phyloP scores from a whole-genome alignment of 2,888 invertebrate genomes.

The Nipponacmea schrenckii region DNA sequence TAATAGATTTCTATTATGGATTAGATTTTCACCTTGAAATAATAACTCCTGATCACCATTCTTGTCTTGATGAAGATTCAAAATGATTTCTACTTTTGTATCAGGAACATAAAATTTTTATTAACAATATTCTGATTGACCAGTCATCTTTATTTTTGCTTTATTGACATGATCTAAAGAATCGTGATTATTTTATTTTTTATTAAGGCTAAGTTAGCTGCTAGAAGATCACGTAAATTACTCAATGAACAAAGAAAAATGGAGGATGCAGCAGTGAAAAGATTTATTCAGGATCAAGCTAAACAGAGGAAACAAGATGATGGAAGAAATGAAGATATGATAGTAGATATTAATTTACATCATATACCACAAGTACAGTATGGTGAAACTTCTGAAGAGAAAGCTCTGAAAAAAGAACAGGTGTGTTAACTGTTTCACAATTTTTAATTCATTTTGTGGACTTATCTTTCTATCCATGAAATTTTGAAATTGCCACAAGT shows the following conservation, averaged over 20 bases:
- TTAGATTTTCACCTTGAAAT: too few relatives aligned
- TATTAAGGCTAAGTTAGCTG: conserved; percentile 55
- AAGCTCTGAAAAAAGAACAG: conserved; percentile 60
- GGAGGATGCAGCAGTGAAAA: conserved; percentile 58
- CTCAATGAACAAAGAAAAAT: conserved; percentile 47
- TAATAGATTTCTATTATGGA: too few relatives aligned
- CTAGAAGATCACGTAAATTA: conserved; percentile 47
- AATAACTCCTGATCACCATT: too few relatives aligned
- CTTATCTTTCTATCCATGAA: background rate
- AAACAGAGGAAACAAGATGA: conserved; percentile 50
- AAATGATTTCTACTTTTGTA: too few relatives aligned
- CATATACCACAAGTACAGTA: conserved; percentile 47
- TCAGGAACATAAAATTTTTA: too few relatives aligned
- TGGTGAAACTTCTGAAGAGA: conserved; percentile 51
- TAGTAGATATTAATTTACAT: conserved; percentile 40
- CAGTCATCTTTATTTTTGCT: background rate
- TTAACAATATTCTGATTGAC: too few relatives aligned
- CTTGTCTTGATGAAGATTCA: too few relatives aligned
- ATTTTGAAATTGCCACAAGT: background rate
- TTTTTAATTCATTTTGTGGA: too few relatives aligned
- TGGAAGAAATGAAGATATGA: conserved; percentile 14
- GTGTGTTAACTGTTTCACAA: conserved; percentile 30
- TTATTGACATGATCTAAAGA: background rate
- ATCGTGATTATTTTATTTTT: background rate
- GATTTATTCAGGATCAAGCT: conserved; percentile 56